Conservation (phyloP, 53 echinoderm and acorn worm genomes). For the Glandiceps talaboti region DNA sequence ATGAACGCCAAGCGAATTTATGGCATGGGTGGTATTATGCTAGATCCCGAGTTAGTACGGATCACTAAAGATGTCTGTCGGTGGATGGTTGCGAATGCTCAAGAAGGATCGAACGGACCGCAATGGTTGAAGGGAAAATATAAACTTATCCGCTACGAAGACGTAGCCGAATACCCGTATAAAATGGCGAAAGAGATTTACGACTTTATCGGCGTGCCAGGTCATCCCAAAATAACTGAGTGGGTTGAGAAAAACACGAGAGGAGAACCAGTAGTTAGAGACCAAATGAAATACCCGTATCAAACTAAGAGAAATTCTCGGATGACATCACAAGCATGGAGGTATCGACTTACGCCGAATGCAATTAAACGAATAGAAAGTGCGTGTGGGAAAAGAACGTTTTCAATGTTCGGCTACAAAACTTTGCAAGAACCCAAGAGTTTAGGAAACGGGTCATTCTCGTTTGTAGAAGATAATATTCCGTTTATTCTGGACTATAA, state of each 20-base stretch:
- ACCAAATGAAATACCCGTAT: background rate
- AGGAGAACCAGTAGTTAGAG: background rate
- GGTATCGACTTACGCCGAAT: background rate
- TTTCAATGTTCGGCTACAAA: background rate
- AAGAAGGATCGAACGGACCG: slow-evolving; percentile 19
- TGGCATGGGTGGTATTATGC: background rate
- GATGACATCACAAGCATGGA: background rate
- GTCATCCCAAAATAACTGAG: slow-evolving; percentile 8
- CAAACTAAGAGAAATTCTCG: background rate
- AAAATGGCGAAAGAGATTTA: slow-evolving; percentile 25
- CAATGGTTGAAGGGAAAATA: slow-evolving; percentile 42
- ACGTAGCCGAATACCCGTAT: slow-evolving; percentile 36
- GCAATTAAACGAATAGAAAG: background rate
- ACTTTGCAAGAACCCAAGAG: background rate
- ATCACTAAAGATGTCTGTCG: slow-evolving; percentile 49
- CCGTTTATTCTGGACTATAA: no score
- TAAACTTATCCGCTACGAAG: slow-evolving; percentile 60
- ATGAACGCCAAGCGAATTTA: slow-evolving; percentile 41
- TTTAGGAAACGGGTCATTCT: background rate
- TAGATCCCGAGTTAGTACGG: background rate
- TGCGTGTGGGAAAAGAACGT: background rate
- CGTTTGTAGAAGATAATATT: background rate
- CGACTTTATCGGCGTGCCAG: slow-evolving; percentile 16
- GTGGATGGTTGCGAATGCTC: slow-evolving; percentile 37
- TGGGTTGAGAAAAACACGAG: slow-evolving; percentile 40